Conservation (phyloP, 2,888 invertebrate species). For the Craniophora ligustri region DNA sequence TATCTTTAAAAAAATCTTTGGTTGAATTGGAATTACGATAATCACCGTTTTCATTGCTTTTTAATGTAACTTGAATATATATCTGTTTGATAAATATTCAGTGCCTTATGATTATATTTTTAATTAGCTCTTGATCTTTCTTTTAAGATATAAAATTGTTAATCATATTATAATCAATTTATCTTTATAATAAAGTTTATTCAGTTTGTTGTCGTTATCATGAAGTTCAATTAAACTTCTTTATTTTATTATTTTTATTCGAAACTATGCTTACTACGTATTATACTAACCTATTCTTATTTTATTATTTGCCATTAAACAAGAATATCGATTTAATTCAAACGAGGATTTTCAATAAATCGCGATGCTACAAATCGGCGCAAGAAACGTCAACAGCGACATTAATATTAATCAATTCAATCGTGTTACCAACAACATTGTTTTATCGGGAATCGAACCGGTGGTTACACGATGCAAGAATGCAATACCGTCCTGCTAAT, state of each 20-base stretch:
- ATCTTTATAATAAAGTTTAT: too few relatives aligned
- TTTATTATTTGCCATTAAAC: conserved; percentile 1
- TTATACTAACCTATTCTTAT: too few relatives aligned
- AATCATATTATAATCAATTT: too few relatives aligned
- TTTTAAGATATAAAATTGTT: too few relatives aligned
- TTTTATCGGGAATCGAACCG: conserved; percentile 60
- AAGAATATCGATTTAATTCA: conserved; percentile 23
- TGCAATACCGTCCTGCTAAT: conserved; percentile 64
- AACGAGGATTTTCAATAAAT: conserved; percentile 21
- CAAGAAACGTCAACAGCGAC: conserved; percentile 23
- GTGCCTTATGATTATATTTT: too few relatives aligned
- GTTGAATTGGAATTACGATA: neutral
- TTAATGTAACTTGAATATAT: neutral
- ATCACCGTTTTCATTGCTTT: too few relatives aligned
- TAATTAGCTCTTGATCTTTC: too few relatives aligned
- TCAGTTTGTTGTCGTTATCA: too few relatives aligned
- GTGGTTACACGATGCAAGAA: conserved; percentile 65
- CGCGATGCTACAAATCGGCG: conserved; percentile 36
- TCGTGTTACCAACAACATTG: conserved; percentile 67
- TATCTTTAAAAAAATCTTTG: neutral
- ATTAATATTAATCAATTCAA: conserved; percentile 72
- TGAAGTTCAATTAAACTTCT: too few relatives aligned
- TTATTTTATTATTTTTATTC: too few relatives aligned
- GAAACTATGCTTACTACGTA: too few relatives aligned
- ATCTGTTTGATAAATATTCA: neutral